A percentile compares a stretch with the other conserved stretches of the same genome.
Conservation (phyloP, 2,888 invertebrate species). For the Troglohyphantes excavatus region DNA sequence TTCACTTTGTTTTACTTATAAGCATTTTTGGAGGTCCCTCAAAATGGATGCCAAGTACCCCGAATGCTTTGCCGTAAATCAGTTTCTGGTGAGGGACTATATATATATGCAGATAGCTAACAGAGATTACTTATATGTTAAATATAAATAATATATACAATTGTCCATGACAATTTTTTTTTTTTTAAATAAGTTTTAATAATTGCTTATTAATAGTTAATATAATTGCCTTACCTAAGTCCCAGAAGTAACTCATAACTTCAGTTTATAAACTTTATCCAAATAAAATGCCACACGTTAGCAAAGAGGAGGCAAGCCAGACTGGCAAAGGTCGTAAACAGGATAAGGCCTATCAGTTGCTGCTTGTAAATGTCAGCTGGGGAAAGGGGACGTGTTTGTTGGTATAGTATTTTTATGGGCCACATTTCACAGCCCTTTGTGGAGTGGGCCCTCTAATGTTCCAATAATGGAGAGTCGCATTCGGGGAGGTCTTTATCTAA, state of each 20-base stretch:
- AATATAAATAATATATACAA: no score
- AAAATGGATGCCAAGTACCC: no score
- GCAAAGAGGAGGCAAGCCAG: neutral
- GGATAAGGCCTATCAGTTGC: conserved; percentile 9
- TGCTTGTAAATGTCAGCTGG: neutral
- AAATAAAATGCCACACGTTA: neutral
- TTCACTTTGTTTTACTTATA: no score
- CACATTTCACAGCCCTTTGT: neutral
- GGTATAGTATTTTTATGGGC: neutral
- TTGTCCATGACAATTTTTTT: no score
- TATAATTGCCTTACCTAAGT: neutral
- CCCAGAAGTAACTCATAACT: neutral
- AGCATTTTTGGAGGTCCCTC: no score
- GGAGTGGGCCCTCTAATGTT: neutral
- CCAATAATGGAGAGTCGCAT: neutral
- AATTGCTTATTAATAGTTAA: no score
- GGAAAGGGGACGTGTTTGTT: neutral
- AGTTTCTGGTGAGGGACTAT: no score
- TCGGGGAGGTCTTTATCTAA: neutral
- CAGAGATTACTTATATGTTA: no score
- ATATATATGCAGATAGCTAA: no score
- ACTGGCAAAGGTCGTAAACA: conserved; percentile 4
- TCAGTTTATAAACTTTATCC: neutral
- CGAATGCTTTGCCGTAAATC: no score
- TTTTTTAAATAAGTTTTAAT: no score